Base-by-base conservation (phyloP, 2,888 invertebrate genomes). In the Coecobrya sp. region DNA sequence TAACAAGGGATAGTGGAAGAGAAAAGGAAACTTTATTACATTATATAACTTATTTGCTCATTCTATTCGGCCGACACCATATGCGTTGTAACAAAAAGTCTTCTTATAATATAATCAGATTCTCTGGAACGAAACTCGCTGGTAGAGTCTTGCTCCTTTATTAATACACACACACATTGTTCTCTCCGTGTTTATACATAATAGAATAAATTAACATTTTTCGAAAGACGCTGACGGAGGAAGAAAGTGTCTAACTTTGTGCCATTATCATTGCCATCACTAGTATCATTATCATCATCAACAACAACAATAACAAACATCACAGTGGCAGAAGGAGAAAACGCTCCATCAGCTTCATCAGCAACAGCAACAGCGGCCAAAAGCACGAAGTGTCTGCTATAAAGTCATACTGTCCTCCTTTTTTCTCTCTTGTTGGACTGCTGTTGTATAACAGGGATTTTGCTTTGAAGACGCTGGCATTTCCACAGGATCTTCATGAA, bases 31-130 rank as follows among this genome's bases (percentile, higher is more conserved):
- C 19, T 1, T 19, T 65, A 45, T 45, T 73, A 73, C 62, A 59
- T 86, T 68, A 49, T 52, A 49, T 45, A 68, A 82, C 84, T 84
- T 84, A 55, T 84, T 91, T 91, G 90, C 90, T 91, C 90, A 91
- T 79, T 70, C 22, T 52, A 79, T 49, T 91, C 90, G 90, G 90
- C 90, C 90, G 59, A 59, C 82, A 82, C 82, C 82, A 59, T 79
- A 52, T 79, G 79, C 79, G 49, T 79, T 52, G 0, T 13, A 36
- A 22, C 81, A 89, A 30, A 79, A 81, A 76, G 76, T 82, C 55
- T 59, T 59, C n/a, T 30, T 27, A 49, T 25, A 25, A 19, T 36
- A 30, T n/a, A 59, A 59, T 59, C 55, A 82, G 10, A 59, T 27
- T 59, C 42, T 89, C 42, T 89, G 42, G 22, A 81, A 62, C 27